Conservation (phyloP, 2,888 invertebrate species). For the Andrena trimmerana region DNA sequence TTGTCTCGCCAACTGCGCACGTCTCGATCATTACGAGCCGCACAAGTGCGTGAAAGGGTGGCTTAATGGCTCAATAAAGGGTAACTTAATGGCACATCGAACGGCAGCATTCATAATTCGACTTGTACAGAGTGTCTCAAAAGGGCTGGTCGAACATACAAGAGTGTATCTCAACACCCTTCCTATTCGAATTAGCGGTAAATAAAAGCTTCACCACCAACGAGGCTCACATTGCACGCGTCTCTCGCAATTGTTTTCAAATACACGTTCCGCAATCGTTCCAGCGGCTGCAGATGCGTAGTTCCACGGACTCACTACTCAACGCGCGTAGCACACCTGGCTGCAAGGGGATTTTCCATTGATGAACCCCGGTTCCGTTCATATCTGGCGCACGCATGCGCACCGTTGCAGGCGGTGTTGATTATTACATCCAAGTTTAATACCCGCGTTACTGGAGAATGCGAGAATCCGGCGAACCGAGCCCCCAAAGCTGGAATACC, state of each 20-base stretch:
- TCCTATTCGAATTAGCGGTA: too few species aligned
- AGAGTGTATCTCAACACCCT: too few species aligned
- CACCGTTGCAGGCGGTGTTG: not conserved
- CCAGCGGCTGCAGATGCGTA: not conserved
- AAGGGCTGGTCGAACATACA: not conserved
- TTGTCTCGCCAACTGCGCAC: slow-evolving; percentile 51
- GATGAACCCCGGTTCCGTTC: slow-evolving; percentile 24
- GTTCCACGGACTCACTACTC: not conserved
- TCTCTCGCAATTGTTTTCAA: too few species aligned
- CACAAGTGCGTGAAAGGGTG: slow-evolving; percentile 22
- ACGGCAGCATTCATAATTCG: not conserved
- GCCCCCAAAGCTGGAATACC: not conserved
- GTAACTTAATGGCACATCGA: slow-evolving; percentile 3
- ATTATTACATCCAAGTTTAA: not conserved
- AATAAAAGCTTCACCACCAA: too few species aligned
- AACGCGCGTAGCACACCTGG: slow-evolving; percentile 7
- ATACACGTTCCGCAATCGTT: not conserved
- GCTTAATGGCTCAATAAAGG: not conserved
- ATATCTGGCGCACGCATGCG: slow-evolving; percentile 38
- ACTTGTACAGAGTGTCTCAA: not conserved
- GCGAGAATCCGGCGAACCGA: not conserved
- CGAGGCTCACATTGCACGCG: too few species aligned
- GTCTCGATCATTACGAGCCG: slow-evolving; percentile 39
- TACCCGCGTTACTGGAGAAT: not conserved
- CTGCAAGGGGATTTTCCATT: slow-evolving; percentile 24